A percentile compares a stretch with the other conserved stretches of the same genome.
These are phyloP conservation scores for Lithophane leautieri DNA, from an alignment of 2,888 invertebrate genomes.

Conservation along the genomic window DNA sequence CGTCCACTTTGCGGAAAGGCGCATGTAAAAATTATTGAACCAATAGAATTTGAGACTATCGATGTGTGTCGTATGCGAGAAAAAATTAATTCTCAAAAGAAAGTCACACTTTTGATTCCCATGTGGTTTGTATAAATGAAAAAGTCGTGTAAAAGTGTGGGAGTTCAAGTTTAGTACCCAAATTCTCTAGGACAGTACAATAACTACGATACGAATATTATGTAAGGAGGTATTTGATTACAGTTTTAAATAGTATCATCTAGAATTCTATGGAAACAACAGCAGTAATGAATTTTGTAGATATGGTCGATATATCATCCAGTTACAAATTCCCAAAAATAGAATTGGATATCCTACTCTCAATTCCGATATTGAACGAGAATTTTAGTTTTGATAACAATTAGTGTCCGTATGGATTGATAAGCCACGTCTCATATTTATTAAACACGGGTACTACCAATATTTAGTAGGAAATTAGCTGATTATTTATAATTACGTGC, in stretches of 20 bases:
- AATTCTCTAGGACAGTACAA: background rate
- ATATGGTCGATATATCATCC: background rate
- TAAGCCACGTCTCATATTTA: too few species aligned
- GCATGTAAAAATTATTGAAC: constrained; percentile 41
- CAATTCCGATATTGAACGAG: background rate
- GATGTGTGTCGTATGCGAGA: background rate
- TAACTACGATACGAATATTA: background rate
- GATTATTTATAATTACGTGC: background rate
- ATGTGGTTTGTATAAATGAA: background rate
- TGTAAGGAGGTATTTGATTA: background rate
- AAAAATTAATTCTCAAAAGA: constrained; percentile 2
- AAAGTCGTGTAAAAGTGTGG: background rate
- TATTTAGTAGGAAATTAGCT: too few species aligned
- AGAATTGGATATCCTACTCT: background rate
- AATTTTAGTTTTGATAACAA: background rate
- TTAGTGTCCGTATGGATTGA: too few species aligned
- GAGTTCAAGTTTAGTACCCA: background rate
- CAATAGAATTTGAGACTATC: constrained; percentile 28
- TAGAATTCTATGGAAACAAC: background rate
- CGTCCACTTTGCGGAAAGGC: constrained; percentile 26
- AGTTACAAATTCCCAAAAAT: constrained; percentile 8
- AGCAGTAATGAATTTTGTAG: background rate
- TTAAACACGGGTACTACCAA: too few species aligned
- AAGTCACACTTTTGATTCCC: background rate
- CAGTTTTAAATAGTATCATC: background rate